Evolutionary conservation across 1,140 invertebrate genomes (phyloP).

Genomic region (Tetranychus urticae): DNA sequence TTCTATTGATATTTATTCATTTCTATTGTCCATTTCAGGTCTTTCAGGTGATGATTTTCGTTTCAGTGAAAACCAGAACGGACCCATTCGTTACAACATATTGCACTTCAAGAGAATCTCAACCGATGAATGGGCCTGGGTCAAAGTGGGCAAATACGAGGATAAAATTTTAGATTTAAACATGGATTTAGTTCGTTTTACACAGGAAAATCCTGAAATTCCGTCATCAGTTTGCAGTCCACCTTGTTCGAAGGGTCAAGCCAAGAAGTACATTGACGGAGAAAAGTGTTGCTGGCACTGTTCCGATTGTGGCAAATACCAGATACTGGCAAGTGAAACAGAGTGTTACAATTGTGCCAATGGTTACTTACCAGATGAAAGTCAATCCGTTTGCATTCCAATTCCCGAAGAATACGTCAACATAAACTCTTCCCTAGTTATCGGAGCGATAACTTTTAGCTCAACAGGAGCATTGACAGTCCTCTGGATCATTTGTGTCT

Average conservation of each 20-base stretch:
- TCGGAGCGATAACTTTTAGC: conserved; percentile 43
- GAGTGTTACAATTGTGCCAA: conserved; percentile 51
- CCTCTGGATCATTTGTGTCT: conserved; percentile 27
- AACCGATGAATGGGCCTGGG: conserved; percentile 27
- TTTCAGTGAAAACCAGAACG: conserved; percentile 58
- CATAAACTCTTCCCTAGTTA: conserved; percentile 44
- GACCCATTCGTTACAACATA: conserved; percentile 77
- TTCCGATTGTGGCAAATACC: conserved; percentile 72
- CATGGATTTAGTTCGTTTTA: conserved; percentile 25
- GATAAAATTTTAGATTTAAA: conserved; percentile 51
- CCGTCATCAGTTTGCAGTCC: conserved; percentile 77
- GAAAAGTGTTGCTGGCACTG: conserved; percentile 90
- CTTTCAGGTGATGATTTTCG: conserved; percentile 66
- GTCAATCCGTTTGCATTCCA: conserved; percentile 40
- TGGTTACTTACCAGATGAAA: conserved; percentile 51
- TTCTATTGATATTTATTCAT: background rate
- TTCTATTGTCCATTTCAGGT: conserved; percentile 24
- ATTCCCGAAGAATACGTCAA: conserved; percentile 63
- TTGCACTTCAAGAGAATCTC: conserved; percentile 70
- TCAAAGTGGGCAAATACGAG: conserved; percentile 42
- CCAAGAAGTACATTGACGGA: conserved; percentile 68
- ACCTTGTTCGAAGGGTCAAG: conserved; percentile 64
- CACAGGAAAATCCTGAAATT: conserved; percentile 33
- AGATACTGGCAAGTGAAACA: conserved; percentile 54
- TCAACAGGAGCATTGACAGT: conserved; percentile 24